Evolutionary conservation across 1,140 invertebrate species (phyloP).

Genomic region (Drosophila jambulina): DNA sequence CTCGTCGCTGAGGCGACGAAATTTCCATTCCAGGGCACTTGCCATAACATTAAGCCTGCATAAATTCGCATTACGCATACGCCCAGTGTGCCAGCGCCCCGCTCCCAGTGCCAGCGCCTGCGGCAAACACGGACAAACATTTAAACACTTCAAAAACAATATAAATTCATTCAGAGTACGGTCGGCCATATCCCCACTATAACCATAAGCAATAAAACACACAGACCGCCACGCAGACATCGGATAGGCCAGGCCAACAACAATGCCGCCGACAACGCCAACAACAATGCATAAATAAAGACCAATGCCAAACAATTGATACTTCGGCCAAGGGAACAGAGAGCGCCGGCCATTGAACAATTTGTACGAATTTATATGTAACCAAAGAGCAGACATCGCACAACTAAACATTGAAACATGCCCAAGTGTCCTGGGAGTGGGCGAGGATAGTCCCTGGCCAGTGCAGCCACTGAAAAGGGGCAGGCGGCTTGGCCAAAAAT

Average conservation of each 20-base stretch:
- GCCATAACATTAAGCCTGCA: slow-evolving; percentile 50
- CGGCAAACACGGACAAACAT: slow-evolving; percentile 59
- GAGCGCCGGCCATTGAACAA: slow-evolving; percentile 63
- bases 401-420: slow-evolving; percentile 61
- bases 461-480: slow-evolving; percentile 6
- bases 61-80: slow-evolving; percentile 56
- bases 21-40: slow-evolving; percentile 44
- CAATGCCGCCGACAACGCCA: slow-evolving; percentile 41
- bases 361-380: slow-evolving; percentile 66
- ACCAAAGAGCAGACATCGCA: slow-evolving; percentile 15
- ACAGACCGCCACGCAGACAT: slow-evolving; percentile 61
- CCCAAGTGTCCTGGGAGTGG: slow-evolving; percentile 29
- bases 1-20: slow-evolving; percentile 33
- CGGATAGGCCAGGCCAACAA: slow-evolving; percentile 45
- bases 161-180: slow-evolving; percentile 74
- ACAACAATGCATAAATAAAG: slow-evolving; percentile 72
- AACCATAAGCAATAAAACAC: slow-evolving; percentile 78
- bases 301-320: slow-evolving; percentile 77
- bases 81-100: slow-evolving; percentile 25
- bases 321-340: slow-evolving; percentile 57
- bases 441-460: neutral
- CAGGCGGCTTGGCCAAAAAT: neutral
- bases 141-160: slow-evolving; percentile 79
- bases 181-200: slow-evolving; percentile 56
- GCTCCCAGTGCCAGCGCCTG: slow-evolving; percentile 2